Conservation (phyloP, 2,888 invertebrate genomes). For the Orthonevra nobilis region DNA sequence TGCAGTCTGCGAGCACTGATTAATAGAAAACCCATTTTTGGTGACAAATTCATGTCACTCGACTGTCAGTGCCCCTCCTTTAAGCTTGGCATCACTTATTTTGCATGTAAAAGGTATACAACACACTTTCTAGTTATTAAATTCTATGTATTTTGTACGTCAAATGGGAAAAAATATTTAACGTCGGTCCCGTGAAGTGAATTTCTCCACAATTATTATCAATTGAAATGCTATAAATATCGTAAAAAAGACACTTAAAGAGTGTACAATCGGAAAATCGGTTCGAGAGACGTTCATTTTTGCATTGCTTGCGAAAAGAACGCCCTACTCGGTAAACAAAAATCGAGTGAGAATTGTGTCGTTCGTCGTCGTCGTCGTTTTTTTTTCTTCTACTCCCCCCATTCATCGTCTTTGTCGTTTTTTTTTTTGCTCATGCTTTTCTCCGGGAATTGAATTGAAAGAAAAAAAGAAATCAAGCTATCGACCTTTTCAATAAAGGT, state of each 20-base stretch:
- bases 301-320: constrained; percentile 66
- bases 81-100: constrained; percentile 67
- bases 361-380: constrained; percentile 38
- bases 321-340: constrained; percentile 70
- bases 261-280: constrained; percentile 42
- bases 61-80: constrained; percentile 68
- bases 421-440: too few relatives aligned
- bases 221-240: constrained; percentile 53
- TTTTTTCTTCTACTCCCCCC: too few relatives aligned
- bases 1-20: neutral
- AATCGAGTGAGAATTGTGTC: constrained; percentile 57
- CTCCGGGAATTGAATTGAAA: constrained; percentile 51
- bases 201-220: constrained; percentile 53
- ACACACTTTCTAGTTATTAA: constrained; percentile 66
- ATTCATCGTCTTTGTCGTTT: too few relatives aligned
- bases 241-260: neutral
- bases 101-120: constrained; percentile 69
- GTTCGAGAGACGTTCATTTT: constrained; percentile 43
- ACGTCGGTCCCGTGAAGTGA: constrained; percentile 59
- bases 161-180: constrained; percentile 66
- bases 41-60: constrained; percentile 42
- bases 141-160: constrained; percentile 70
- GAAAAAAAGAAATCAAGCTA: constrained; percentile 58
- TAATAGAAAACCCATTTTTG: neutral
- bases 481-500: constrained; percentile 63